These are phyloP conservation scores for Geotrupes spiniger DNA, from an alignment of 2,888 invertebrate genomes.

Conservation along the genomic window DNA sequence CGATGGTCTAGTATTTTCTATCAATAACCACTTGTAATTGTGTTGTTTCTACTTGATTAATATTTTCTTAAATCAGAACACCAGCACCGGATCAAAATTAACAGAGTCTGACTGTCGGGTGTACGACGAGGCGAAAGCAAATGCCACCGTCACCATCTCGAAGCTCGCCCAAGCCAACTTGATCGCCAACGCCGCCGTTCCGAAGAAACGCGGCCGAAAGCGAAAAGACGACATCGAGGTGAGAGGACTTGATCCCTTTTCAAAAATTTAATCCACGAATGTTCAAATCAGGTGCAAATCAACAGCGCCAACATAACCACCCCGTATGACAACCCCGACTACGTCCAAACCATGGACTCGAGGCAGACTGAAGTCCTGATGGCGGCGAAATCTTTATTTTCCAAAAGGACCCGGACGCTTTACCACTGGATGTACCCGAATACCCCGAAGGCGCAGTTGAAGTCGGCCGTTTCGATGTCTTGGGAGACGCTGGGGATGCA, in stretches of 20 bases:
- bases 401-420: constrained; percentile 50
- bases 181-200: background rate
- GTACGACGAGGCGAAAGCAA: background rate
- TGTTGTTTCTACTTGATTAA: too few relatives aligned
- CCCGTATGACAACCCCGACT: constrained; percentile 10
- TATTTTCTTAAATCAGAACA: too few relatives aligned
- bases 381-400: constrained; percentile 50
- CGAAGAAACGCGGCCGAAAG: constrained; percentile 24
- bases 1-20: too few relatives aligned
- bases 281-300: background rate
- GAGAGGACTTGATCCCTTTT: too few relatives aligned
- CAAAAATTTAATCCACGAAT: too few relatives aligned
- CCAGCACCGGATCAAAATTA: too few relatives aligned
- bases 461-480: constrained; percentile 44
- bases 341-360: constrained; percentile 18
- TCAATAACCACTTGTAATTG: too few relatives aligned
- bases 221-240: constrained; percentile 13
- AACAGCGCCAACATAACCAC: background rate
- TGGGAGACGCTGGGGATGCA: constrained; percentile 47
- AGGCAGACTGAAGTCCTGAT: constrained; percentile 44
- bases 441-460: constrained; percentile 48
- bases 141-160: background rate
- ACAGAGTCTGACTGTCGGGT: background rate
- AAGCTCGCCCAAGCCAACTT: constrained; percentile 8
- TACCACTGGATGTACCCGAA: constrained; percentile 52